Base-by-base conservation (phyloP, 64 coral and sea anemone species). In the Stylophora pistillata region DNA sequence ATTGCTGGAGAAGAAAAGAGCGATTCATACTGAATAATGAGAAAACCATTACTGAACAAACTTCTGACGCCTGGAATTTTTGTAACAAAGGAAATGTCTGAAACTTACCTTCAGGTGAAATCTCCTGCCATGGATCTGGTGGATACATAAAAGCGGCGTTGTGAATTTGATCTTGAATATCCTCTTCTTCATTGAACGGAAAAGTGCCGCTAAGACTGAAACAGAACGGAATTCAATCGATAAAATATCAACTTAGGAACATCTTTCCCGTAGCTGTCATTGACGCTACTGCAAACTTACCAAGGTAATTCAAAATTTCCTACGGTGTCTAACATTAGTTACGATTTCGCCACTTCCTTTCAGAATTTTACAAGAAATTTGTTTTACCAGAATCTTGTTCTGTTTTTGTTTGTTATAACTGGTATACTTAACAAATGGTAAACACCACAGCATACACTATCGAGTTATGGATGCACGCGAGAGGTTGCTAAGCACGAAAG, bases 131-230 rank as follows among this genome's bases (percentile, higher is more conserved):
- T 1, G 96, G 92, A 34, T 98, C 93, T 17, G 93, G 89, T 9
- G 96, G 96, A 23, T 98, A 98, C 96, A 98, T 98, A 23, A 98
- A 98, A 0, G 86, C 96, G n/a, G 96, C 96, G 30, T 98, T 98
- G 33, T 98, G 93, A 30, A 98, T 98, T 72, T 98, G 96, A 77
- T 98, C 96, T 53, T 94, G 92, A 56, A 98, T 98, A 78, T 98
- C 96, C 55, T 98, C 96, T 10, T 98, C 96, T 87, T 98, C 96
- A 20, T 98, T 98, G 52, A 98, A 98, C 21, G 96, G 96, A 55
- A 98, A 98, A 16, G 96, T 98, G 7, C 96, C 96, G 89, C 96
- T 98, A 28, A 98, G 79, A 89, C 96, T 98, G 82, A 27, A 56
- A 81, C n/a, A 88, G 23, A 73, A 66, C 10, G 31, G 63, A 55